Conservation (phyloP, 2,888 invertebrate species). For the Crematogaster levior region DNA sequence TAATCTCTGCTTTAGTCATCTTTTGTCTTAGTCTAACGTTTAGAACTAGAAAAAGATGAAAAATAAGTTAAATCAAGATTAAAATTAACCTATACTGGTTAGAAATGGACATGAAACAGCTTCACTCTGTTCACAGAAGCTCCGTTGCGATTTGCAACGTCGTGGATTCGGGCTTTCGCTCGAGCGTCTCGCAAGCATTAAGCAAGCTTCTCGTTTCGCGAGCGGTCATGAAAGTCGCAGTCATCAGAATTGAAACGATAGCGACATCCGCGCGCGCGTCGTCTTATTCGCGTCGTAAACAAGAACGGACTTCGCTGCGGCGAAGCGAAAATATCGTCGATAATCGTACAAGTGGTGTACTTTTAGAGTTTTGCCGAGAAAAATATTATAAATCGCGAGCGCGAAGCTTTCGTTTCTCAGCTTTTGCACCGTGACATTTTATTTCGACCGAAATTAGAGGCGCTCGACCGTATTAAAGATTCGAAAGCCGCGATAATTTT, state of each 20-base stretch:
- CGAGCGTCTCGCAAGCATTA: conserved; percentile 5
- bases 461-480: background rate
- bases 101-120: no score
- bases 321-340: background rate
- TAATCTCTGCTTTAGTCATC: no score
- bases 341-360: background rate
- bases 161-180: background rate
- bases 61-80: no score
- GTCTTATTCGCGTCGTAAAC: conserved; percentile 4
- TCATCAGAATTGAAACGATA: conserved; percentile 26
- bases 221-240: conserved; percentile 10
- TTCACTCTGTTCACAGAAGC: background rate
- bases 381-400: background rate
- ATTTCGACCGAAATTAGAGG: background rate
- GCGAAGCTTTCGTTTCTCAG: background rate
- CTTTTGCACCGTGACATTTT: background rate
- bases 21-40: no score
- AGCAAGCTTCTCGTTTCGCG: background rate
- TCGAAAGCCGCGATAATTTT: background rate
- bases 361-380: background rate
- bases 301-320: background rate
- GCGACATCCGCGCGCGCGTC: background rate
- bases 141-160: conserved; percentile 7
- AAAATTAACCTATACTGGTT: no score
- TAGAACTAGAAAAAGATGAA: no score